Evolutionary conservation across 2,888 invertebrate genomes (phyloP), one percentile per base, ranked within the genome.

Genomic region (Drosophila falleni): DNA sequence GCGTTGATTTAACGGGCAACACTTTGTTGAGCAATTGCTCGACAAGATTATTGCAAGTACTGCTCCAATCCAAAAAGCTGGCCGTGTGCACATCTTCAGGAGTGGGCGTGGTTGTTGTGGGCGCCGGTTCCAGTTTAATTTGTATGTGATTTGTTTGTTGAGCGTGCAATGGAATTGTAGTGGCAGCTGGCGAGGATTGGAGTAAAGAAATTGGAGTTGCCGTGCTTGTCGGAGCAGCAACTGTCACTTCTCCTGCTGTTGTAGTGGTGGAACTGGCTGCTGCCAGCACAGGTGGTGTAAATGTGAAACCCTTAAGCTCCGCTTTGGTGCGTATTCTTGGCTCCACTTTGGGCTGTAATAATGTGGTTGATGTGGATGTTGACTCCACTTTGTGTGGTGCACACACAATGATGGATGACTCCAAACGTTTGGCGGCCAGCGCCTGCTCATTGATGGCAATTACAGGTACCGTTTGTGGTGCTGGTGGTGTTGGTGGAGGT

Each of bases 251-350:
- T 33, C 46, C 8, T 15, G 62, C 6, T 3, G 33, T 15, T 6
- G 5, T 35, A 2, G 54, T 29, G 16, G 75, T 73, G 16, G 74
- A 78, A 2, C 70, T 82, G 0, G 74, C 60, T 0, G 69, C 15
- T 1, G 64, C 80, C 19, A 78, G 33, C 3, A 76, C 78, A 1
- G 90, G 89, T 26, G 90, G 82, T 35, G 87, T 82, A 66, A 90
- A 90, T 47, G 85, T 91, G 81, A 93, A 93, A 54, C 94, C 94
- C 92, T 97, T 97, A 42, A 97, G 93, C 93, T 97, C 97, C 2
- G 96, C 97, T 93, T 97, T 97, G 4, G 97, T 97, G 77, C 97
- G 94, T 87, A 97, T 97, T 89, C 97, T 73, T 8, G 74, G 78
- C 26, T 90, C 86, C 41, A 60, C 16, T 49, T 91, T 90, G 13